Evolutionary conservation across 2,797 vertebrate genomes (phyloP), one percentile per base, ranked within the genome.

Genomic region (Dermochelys coriacea): DNA sequence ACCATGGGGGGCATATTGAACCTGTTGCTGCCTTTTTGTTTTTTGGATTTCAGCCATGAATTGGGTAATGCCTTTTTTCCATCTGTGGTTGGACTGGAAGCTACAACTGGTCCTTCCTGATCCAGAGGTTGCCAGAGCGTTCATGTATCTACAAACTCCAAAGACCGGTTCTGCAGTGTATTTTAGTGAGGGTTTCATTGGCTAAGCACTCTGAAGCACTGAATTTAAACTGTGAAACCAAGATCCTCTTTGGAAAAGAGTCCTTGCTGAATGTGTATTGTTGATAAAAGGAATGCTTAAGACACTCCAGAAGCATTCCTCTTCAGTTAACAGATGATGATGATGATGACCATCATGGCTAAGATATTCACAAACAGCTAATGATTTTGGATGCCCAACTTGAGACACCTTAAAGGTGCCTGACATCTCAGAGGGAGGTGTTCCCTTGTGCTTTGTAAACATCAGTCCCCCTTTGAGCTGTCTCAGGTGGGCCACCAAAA

Each of bases 21-120:
- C 4, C 91, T 89, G 25, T 89, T 93, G 87, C 87, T 91, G 84
- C 82, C 94, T 8, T 88, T 91, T 54, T 41, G 81, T 82, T 95
- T 93, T 85, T 80, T 45, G 45, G 27, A 78, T 84, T 79, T 85
- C 89, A 57, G 52, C 88, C 3, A 15, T 87, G 4, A 77, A 88
- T 77, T 45, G 61, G 84, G 18, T 84, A 88, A 88, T 37, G 15
- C 4, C 12, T 85, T 68, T 87, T 55, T 61, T 34, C 37, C 61
- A 55, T 77, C 79, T 94, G 50, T 4, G 55, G 49, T 80, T 54
- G 68, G 84, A 96, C 12, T 2, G 2, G 8, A 85, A 91, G 27
- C 55, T 91, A 90, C 74, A 4, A 31, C 8, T 74, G 16, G 3
- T 27, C 88, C 21, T 78, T 93, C 41, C n/a, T 55, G 85, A 85